These are phyloP conservation scores for Gobiocypris rarus DNA, from an alignment of 2,113 vertebrate genomes.

Conservation along the genomic window DNA sequence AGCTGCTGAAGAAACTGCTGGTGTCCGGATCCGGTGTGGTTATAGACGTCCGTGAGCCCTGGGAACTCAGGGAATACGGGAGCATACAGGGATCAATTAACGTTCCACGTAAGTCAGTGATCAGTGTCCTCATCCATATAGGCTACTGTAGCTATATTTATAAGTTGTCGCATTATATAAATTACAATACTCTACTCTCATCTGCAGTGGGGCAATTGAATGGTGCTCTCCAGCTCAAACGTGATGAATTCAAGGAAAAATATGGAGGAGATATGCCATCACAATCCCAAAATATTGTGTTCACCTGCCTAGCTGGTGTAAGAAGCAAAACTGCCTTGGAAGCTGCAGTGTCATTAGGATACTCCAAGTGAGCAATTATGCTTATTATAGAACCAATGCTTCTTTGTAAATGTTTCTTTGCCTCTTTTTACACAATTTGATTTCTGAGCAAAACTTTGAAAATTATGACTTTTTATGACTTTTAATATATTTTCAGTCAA, in stretches of 20 bases:
- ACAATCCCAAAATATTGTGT: slow-evolving; percentile 81
- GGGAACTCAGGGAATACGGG: slow-evolving; percentile 85
- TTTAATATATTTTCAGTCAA: too few relatives aligned
- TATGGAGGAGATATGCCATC: slow-evolving; percentile 83
- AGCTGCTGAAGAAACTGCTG: slow-evolving; percentile 83
- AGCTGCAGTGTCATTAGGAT: slow-evolving; percentile 83
- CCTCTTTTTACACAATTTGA: too few relatives aligned
- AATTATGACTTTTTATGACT: too few relatives aligned
- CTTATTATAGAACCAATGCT: too few relatives aligned
- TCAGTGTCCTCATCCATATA: not conserved
- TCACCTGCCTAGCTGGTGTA: slow-evolving; percentile 87
- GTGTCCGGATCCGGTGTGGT: slow-evolving; percentile 69
- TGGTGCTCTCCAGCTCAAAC: slow-evolving; percentile 83
- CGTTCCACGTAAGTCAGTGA: slow-evolving; percentile 82
- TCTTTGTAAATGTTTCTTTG: too few relatives aligned
- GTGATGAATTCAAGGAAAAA: slow-evolving; percentile 82
- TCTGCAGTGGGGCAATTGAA: slow-evolving; percentile 82
- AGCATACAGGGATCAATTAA: slow-evolving; percentile 86
- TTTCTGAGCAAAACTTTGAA: too few relatives aligned
- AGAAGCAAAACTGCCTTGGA: slow-evolving; percentile 84
- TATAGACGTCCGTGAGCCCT: slow-evolving; percentile 91
- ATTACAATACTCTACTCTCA: not conserved
- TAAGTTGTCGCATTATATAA: not conserved
- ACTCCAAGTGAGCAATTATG: slow-evolving; percentile 77
- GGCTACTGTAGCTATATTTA: not conserved